A percentile compares a stretch with the other conserved stretches of the same genome.
Evolutionary conservation across 2,888 invertebrate genomes (phyloP).

Genomic region (Orchesellides sinensis): DNA sequence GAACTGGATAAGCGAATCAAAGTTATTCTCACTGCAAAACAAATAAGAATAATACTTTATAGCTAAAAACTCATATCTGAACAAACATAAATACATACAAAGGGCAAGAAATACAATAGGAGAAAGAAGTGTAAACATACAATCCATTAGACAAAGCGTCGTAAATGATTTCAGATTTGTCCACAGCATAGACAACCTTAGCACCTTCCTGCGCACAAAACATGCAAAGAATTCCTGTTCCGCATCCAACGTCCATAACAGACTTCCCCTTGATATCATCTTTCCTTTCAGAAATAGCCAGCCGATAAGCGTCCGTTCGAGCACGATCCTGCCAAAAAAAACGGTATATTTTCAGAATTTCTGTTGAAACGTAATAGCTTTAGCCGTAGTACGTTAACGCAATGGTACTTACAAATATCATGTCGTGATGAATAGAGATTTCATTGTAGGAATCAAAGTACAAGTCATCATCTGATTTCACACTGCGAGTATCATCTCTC

Average conservation of each 20-base stretch:
- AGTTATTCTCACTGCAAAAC: constrained; percentile 83
- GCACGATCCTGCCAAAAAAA: constrained; percentile 83
- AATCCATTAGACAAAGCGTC: constrained; percentile 97
- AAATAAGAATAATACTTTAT: constrained; percentile 74
- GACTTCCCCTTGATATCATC: constrained; percentile 66
- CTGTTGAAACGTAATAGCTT: neutral
- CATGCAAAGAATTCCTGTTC: constrained; percentile 98
- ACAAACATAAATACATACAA: neutral
- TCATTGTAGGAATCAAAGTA: constrained; percentile 92
- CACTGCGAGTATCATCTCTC: too few species aligned
- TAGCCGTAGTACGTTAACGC: neutral
- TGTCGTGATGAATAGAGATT: constrained; percentile 95
- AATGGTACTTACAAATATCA: constrained; percentile 83
- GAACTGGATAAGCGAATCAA: constrained; percentile 85
- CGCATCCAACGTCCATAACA: constrained; percentile 94
- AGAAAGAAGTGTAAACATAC: constrained; percentile 77
- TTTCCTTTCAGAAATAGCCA: constrained; percentile 88
- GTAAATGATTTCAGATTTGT: constrained; percentile 96
- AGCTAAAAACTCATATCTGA: neutral
- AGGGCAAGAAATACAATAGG: neutral
- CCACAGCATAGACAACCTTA: constrained; percentile 91
- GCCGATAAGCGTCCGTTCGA: constrained; percentile 90
- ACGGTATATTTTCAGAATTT: neutral
- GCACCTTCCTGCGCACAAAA: constrained; percentile 98
- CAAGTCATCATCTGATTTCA: constrained; percentile 15